Conservation (phyloP, 2,113 vertebrate species). For the Petromus typicus region DNA sequence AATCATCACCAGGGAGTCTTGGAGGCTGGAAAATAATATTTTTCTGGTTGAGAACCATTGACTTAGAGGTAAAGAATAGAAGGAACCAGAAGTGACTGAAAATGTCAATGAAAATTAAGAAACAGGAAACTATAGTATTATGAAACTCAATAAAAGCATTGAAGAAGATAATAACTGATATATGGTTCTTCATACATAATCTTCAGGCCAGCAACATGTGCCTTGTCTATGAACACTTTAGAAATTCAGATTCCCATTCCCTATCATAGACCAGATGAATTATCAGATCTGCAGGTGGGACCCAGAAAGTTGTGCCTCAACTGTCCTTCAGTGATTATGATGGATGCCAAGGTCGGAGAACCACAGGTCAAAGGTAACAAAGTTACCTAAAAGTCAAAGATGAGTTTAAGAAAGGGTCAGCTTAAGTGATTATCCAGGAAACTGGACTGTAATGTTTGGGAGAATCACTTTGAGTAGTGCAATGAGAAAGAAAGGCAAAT, state of each 20-base stretch:
- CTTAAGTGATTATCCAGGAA: not conserved
- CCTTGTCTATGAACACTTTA: not conserved
- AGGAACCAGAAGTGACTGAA: not conserved
- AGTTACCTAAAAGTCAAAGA: not conserved
- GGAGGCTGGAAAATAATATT: not conserved
- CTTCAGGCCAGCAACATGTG: fast-evolving
- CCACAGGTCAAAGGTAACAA: not conserved
- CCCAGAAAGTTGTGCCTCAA: not conserved
- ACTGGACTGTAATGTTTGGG: not conserved
- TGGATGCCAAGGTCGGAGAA: not conserved
- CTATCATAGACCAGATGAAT: not conserved
- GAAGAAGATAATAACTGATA: not conserved
- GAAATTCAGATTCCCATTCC: not conserved
- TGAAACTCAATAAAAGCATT: not conserved
- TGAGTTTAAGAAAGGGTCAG: not conserved
- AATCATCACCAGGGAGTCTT: not conserved
- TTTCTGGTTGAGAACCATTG: not conserved
- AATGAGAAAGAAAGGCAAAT: not conserved
- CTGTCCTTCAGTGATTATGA: not conserved
- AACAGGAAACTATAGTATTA: not conserved
- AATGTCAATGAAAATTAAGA: not conserved
- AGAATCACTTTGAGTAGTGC: not conserved
- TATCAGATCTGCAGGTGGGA: not conserved
- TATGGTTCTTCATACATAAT: not conserved
- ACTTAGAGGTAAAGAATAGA: not conserved